Evolutionary conservation across 2,113 vertebrate genomes (phyloP).

Genomic region (Onychorhynchus coronatus): DNA sequence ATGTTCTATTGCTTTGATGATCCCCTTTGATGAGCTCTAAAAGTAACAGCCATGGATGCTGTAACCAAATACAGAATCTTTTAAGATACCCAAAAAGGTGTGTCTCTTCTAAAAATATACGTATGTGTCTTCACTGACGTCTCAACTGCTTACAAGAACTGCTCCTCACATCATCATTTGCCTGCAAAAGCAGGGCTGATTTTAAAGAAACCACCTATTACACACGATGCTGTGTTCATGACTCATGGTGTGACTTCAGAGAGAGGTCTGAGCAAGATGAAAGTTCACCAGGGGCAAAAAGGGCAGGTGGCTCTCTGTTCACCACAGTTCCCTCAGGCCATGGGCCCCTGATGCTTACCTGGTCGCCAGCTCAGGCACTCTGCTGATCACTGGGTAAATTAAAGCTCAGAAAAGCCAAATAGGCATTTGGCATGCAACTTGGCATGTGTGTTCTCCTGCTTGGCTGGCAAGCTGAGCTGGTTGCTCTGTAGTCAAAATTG

Average conservation of each 20-base stretch:
- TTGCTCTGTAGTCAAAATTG: background rate
- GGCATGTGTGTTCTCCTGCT: background rate
- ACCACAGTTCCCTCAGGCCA: background rate
- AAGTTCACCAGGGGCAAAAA: background rate
- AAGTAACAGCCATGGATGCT: background rate
- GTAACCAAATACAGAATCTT: background rate
- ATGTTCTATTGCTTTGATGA: background rate
- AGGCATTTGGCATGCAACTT: background rate
- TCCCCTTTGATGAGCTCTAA: background rate
- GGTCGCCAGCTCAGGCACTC: background rate
- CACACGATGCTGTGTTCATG: background rate
- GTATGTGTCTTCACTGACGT: rapidly evolving
- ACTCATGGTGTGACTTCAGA: background rate
- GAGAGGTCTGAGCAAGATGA: background rate
- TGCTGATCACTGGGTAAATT: background rate
- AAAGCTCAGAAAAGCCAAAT: background rate
- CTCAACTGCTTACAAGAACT: background rate
- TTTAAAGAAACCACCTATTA: background rate
- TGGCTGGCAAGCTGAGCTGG: background rate
- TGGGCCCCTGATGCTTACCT: background rate
- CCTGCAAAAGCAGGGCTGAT: background rate
- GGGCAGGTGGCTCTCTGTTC: background rate
- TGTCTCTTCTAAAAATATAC: background rate
- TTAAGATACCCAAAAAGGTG: background rate
- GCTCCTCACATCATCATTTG: background rate